These are phyloP conservation scores for Perizoma affinitatum DNA, from an alignment of 2,888 invertebrate species.

Conservation along the genomic window DNA sequence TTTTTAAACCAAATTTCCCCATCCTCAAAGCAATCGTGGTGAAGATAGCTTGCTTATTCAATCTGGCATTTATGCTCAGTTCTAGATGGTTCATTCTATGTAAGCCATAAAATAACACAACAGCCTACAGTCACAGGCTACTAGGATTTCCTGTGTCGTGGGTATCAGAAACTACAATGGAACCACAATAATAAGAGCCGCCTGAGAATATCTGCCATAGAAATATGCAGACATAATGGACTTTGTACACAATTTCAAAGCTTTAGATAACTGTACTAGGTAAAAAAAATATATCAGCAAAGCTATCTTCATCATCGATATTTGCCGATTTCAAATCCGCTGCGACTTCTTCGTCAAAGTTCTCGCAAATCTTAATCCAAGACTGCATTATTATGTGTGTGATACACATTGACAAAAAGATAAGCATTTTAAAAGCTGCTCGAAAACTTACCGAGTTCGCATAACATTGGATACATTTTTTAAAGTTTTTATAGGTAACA, in stretches of 20 bases:
- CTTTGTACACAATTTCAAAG: not conserved
- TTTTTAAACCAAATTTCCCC: constrained; percentile 8
- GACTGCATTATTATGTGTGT: constrained; percentile 68
- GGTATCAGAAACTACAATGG: too few species aligned
- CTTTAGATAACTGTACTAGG: not conserved
- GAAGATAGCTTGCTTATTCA: constrained; percentile 2
- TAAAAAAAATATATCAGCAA: not conserved
- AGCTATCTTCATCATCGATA: not conserved
- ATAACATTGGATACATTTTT: constrained; percentile 7
- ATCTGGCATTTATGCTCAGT: not conserved
- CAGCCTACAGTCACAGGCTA: too few species aligned
- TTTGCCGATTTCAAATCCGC: too few species aligned
- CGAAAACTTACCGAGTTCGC: constrained; percentile 11
- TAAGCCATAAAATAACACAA: too few species aligned
- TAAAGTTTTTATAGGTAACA: constrained; percentile 8
- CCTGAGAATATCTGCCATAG: too few species aligned
- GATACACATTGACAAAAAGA: constrained; percentile 40
- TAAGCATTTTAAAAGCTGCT: constrained; percentile 27
- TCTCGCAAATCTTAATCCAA: constrained; percentile 47
- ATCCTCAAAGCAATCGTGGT: not conserved
- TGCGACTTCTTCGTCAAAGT: constrained; percentile 29
- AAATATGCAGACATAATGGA: too few species aligned
- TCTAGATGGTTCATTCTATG: too few species aligned
- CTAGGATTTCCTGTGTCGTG: too few species aligned
- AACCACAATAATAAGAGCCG: too few species aligned